A percentile compares a stretch with the other conserved stretches of the same genome.
phyloP scores from a whole-genome alignment of 1,140 invertebrate species.

The Idris sp. region DNA sequence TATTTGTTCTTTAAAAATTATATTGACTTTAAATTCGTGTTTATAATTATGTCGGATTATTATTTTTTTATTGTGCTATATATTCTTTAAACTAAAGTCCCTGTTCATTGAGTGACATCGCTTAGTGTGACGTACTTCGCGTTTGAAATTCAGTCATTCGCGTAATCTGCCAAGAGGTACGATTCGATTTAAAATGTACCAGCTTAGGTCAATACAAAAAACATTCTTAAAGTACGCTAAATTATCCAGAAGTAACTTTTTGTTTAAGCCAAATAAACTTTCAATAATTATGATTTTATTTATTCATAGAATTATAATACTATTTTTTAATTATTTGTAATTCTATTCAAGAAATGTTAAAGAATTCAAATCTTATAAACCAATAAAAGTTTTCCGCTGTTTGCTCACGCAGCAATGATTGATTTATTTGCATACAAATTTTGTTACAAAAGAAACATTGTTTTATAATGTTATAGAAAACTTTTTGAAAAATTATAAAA shows the following conservation, averaged over 20 bases:
- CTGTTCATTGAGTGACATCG: constrained; percentile 32
- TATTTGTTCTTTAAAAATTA: constrained; percentile 17
- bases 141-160: constrained; percentile 40
- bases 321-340: neutral
- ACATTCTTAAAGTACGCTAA: neutral
- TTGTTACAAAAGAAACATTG: constrained; percentile 7
- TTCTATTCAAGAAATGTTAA: constrained; percentile 12
- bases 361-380: constrained; percentile 21
- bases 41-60: too few relatives aligned
- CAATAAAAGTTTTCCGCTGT: constrained; percentile 35
- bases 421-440: constrained; percentile 31
- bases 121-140: constrained; percentile 36
- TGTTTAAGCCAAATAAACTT: neutral
- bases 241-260: constrained; percentile 2
- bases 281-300: too few relatives aligned
- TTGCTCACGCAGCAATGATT: constrained; percentile 1
- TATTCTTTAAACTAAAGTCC: constrained; percentile 32
- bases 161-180: constrained; percentile 40
- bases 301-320: too few relatives aligned
- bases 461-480: neutral
- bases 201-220: too few relatives aligned
- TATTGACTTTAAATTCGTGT: too few relatives aligned
- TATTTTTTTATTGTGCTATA: constrained; percentile 16
- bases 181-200: constrained; percentile 37
- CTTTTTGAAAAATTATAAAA: constrained; percentile 7